phyloP scores from a whole-genome alignment of 2,888 invertebrate species.

The Aleiodes testaceus region DNA sequence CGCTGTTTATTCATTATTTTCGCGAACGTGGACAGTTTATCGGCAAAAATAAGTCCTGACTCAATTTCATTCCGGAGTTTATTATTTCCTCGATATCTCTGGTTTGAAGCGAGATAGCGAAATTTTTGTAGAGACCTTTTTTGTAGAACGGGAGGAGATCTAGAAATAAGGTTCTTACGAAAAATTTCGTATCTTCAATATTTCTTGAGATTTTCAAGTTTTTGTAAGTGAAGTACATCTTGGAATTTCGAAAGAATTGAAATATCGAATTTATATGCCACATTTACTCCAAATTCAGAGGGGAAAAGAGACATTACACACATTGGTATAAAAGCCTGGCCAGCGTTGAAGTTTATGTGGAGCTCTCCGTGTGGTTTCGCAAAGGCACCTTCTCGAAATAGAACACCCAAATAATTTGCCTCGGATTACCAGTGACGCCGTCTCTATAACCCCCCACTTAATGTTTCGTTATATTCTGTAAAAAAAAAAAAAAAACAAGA shows the following conservation, averaged over 20 bases:
- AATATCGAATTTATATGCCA: too few species aligned
- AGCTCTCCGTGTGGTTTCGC: conserved; percentile 67
- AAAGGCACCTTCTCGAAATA: conserved; percentile 74
- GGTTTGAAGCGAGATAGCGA: too few species aligned
- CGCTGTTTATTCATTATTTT: neutral
- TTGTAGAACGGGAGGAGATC: too few species aligned
- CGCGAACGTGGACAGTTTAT: neutral
- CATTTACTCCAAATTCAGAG: conserved; percentile 34
- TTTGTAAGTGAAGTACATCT: too few species aligned
- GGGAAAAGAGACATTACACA: conserved; percentile 49
- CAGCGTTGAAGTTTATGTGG: conserved; percentile 55
- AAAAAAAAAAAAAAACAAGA: too few species aligned
- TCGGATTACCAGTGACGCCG: conserved; percentile 67
- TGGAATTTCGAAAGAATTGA: too few species aligned
- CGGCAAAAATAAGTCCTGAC: conserved; percentile 6
- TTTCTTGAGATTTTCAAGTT: too few species aligned
- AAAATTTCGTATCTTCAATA: too few species aligned
- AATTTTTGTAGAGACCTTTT: too few species aligned
- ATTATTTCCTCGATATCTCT: too few species aligned
- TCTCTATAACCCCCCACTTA: conserved; percentile 38
- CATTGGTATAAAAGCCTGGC: conserved; percentile 55
- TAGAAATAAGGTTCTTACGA: too few species aligned
- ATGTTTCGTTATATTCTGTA: neutral
- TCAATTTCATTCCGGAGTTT: too few species aligned
- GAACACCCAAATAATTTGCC: conserved; percentile 73